Base-by-base conservation (phyloP, 1,140 invertebrate genomes). In the Papilio polyxenes region DNA sequence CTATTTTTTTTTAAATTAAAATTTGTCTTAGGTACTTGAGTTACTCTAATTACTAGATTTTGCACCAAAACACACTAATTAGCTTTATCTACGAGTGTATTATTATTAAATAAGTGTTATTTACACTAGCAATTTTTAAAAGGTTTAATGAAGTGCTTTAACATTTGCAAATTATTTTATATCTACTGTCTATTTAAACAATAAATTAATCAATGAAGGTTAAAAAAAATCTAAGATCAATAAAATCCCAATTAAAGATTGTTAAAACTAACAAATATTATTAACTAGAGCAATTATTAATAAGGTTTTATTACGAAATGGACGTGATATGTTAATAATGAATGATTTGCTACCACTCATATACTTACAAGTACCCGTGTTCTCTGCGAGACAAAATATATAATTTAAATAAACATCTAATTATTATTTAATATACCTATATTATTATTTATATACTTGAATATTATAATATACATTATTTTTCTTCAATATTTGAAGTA, bases 301-400 rank as follows among this genome's bases (percentile, higher is more conserved):
- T 51, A 56, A 17, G 56, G 7, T 59, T 72, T 75, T 62, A 81
- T 31, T 75, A 62, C 17, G 9, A 59, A 40, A 75, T 81, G 80
- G 15, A 13, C 11, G 44, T 82, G 65, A 56, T 77, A 81, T 15
- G 62, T 78, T 81, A 69, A 17, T 65, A 23, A 79, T 74, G 62
- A 40, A 76, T 80, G 82, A 78, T 75, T 75, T 83, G 83, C 85
- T 59, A 31, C 40, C n/a, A 53, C 49, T 53, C 84, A 83, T 79
- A 92, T 93, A 93, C 92, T 93, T 90, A 94, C 92, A 93, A 88
- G 92, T 90, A 88, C 92, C 92, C 89, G 92, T 92, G 92, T 92
- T 92, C 83, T 94, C 92, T 94, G 92, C 85, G 89, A 90, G 91
- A 92, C 87, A 92, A 92, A 92, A 92, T 89, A 88, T 82, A 88